A percentile compares a stretch with the other conserved stretches of the same genome.
Conservation (phyloP, 2,797 vertebrate genomes). For the Limnodromus scolopaceus region DNA sequence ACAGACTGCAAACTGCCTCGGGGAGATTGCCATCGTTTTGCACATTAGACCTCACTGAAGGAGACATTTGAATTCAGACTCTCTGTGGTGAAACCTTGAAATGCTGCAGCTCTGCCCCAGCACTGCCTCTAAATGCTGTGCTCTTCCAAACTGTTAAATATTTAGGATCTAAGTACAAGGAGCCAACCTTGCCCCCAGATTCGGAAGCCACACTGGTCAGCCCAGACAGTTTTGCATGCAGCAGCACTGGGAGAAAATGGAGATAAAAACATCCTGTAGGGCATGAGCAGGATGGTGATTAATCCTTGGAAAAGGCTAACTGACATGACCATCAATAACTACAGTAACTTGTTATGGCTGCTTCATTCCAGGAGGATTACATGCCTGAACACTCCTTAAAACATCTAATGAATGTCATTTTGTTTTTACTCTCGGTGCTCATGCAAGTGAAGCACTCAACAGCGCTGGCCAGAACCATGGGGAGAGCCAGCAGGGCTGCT, state of each 20-base stretch:
- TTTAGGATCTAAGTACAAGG: background rate
- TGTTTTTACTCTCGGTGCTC: conserved; percentile 62
- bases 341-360: conserved; percentile 77
- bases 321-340: conserved; percentile 74
- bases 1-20: background rate
- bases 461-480: conserved; percentile 46
- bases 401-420: conserved; percentile 77
- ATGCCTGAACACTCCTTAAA: conserved; percentile 75
- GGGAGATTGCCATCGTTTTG: background rate
- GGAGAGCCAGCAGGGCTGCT: conserved; percentile 44
- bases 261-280: conserved; percentile 69
- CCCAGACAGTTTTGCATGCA: background rate
- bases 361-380: conserved; percentile 76
- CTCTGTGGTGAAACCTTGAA: background rate
- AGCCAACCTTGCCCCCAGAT: background rate
- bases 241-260: conserved; percentile 30
- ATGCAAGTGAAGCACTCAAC: conserved; percentile 59
- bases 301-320: conserved; percentile 74
- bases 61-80: background rate
- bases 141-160: background rate
- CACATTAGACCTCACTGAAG: background rate
- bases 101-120: background rate
- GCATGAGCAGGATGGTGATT: conserved; percentile 65
- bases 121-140: background rate
- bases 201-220: background rate